phyloP scores from a whole-genome alignment of 2,888 invertebrate genomes.

The Stenichneumon culpator region DNA sequence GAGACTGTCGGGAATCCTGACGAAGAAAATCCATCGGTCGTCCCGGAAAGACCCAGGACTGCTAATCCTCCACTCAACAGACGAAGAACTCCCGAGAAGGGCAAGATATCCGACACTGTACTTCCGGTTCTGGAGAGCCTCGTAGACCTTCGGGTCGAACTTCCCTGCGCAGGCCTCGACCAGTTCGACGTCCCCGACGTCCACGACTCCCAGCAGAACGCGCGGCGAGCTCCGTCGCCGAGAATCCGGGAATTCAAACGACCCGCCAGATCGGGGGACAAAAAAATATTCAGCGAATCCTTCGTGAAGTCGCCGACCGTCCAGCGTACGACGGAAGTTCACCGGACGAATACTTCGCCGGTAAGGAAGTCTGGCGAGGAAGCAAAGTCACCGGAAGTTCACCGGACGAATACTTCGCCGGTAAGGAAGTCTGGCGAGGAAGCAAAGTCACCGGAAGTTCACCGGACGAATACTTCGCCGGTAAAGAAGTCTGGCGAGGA shows the following conservation, averaged over 20 bases:
- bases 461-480: neutral
- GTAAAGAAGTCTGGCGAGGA: neutral
- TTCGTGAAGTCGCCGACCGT: constrained; percentile 47
- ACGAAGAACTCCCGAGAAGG: constrained; percentile 50
- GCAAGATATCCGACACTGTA: constrained; percentile 60
- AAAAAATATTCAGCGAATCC: constrained; percentile 43
- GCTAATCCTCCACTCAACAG: constrained; percentile 25
- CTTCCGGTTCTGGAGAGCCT: constrained; percentile 65
- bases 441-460: constrained; percentile 6
- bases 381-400: constrained; percentile 6
- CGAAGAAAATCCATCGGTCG: neutral
- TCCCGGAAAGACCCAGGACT: constrained; percentile 45
- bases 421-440: neutral
- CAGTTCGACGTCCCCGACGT: neutral
- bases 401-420: neutral
- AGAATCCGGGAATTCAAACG: constrained; percentile 33
- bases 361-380: neutral
- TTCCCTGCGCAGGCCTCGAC: constrained; percentile 26
- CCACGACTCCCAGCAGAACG: neutral
- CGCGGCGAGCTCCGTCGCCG: neutral
- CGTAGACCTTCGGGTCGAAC: constrained; percentile 54
- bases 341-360: neutral
- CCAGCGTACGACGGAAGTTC: neutral
- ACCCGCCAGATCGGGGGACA: constrained; percentile 25
- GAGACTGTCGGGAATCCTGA: neutral